These are phyloP conservation scores for Acrobeloides nanus DNA, from an alignment of 2,888 invertebrate species.

Conservation along the genomic window DNA sequence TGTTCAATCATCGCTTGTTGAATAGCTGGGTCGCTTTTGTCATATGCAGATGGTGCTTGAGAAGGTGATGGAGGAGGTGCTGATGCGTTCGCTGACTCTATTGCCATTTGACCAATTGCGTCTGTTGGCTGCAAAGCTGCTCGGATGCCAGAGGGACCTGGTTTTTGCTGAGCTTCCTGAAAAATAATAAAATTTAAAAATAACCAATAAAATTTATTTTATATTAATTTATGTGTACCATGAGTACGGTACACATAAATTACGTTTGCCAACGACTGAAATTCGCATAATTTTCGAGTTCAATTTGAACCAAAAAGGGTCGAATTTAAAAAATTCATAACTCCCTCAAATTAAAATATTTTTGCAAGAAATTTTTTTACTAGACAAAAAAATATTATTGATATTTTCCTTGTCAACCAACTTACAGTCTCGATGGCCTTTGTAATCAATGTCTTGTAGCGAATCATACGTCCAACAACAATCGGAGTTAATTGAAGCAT, in stretches of 20 bases:
- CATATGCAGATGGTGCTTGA: constrained; percentile 8
- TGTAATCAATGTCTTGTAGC: constrained; percentile 31
- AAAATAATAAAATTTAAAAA: no score
- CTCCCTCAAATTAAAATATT: no score
- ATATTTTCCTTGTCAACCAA: constrained; percentile 1
- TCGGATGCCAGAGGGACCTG: no score
- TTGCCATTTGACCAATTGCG: constrained; percentile 4
- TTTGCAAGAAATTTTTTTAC: neutral
- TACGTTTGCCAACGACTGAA: no score
- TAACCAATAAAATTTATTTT: no score
- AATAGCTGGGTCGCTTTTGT: constrained; percentile 24
- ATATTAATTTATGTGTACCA: no score
- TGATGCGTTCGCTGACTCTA: constrained; percentile 8
- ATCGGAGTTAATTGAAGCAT: constrained; percentile 35
- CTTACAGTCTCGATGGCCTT: constrained; percentile 17
- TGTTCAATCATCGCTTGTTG: constrained; percentile 33
- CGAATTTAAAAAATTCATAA: no score
- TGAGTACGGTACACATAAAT: no score
- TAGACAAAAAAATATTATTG: neutral
- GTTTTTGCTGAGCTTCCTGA: no score
- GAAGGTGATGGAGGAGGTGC: constrained; percentile 19
- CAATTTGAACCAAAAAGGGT: no score
- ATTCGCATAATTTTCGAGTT: no score
- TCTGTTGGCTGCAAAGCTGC: constrained; percentile 1
- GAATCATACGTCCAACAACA: constrained; percentile 25